These are phyloP conservation scores for Charina bottae DNA, from an alignment of 2,113 vertebrate species.

Conservation along the genomic window DNA sequence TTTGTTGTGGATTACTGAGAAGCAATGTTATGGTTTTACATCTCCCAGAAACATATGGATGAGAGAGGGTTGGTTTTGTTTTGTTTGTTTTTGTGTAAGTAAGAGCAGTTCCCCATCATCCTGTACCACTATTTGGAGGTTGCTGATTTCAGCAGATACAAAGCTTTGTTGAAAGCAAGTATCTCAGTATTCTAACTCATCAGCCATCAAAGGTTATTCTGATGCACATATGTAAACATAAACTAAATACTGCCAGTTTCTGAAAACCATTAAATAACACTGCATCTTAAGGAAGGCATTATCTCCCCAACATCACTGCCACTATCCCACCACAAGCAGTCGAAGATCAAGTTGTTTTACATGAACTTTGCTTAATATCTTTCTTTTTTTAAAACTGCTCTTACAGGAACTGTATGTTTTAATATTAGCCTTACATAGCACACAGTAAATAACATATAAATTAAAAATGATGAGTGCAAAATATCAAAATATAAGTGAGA, in stretches of 20 bases:
- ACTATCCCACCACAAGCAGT: not conserved
- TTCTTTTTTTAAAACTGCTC: not conserved
- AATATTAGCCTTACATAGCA: not conserved
- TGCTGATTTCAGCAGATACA: constrained; percentile 54
- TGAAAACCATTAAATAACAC: not conserved
- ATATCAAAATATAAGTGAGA: not conserved
- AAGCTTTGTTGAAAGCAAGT: not conserved
- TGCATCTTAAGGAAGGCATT: not conserved
- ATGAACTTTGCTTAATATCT: not conserved
- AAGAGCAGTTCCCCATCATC: constrained; percentile 40
- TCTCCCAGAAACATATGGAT: constrained; percentile 72
- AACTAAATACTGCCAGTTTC: not conserved
- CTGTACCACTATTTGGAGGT: not conserved
- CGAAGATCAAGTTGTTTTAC: not conserved
- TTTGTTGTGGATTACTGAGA: constrained; percentile 77
- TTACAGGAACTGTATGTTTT: not conserved
- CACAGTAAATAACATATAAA: not conserved
- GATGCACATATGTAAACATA: not conserved
- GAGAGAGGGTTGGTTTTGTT: constrained; percentile 48
- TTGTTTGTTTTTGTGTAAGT: constrained; percentile 41
- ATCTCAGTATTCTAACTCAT: not conserved
- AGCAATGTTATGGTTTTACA: constrained; percentile 67
- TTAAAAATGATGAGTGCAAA: not conserved
- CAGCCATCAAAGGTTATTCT: not conserved
- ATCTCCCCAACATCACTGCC: not conserved